Percentiles rank a stretch among this genome's conserved stretches.
Evolutionary conservation across 1,140 invertebrate species (phyloP).

Genomic region (Panagrolaimus sp.): DNA sequence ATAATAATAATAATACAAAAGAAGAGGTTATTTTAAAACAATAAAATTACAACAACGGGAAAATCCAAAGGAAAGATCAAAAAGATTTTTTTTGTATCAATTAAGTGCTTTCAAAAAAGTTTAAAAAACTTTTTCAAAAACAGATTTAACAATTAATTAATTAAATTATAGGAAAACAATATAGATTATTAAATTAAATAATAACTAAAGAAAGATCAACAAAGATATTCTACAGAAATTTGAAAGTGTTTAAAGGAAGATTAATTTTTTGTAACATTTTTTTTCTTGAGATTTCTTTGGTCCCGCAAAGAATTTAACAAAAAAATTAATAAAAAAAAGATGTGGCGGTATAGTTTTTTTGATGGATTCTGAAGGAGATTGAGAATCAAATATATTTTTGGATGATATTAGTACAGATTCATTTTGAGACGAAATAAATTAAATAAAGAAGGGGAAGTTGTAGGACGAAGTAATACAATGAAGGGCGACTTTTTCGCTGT

Average conservation of each 20-base stretch:
- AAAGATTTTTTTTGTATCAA: too few species aligned
- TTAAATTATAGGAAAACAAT: too few species aligned
- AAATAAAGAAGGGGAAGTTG: neutral
- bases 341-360: neutral
- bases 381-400: neutral
- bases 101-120: too few species aligned
- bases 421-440: neutral
- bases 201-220: neutral
- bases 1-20: too few species aligned
- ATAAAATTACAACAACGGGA: too few species aligned
- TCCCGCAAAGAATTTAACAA: slow-evolving; percentile 9
- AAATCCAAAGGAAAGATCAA: too few species aligned
- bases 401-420: neutral
- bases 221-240: slow-evolving; percentile 5
- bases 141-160: too few species aligned
- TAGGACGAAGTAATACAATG: neutral
- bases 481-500: slow-evolving; percentile 4
- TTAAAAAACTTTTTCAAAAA: too few species aligned
- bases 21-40: too few species aligned
- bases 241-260: neutral
- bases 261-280: slow-evolving; percentile 6
- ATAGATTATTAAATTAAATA: neutral
- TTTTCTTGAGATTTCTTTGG: slow-evolving; percentile 14
- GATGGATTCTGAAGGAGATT: neutral
- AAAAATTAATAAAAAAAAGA: neutral